Evolutionary conservation across 2,888 invertebrate genomes (phyloP).

Genomic region (Julus scandinavius): DNA sequence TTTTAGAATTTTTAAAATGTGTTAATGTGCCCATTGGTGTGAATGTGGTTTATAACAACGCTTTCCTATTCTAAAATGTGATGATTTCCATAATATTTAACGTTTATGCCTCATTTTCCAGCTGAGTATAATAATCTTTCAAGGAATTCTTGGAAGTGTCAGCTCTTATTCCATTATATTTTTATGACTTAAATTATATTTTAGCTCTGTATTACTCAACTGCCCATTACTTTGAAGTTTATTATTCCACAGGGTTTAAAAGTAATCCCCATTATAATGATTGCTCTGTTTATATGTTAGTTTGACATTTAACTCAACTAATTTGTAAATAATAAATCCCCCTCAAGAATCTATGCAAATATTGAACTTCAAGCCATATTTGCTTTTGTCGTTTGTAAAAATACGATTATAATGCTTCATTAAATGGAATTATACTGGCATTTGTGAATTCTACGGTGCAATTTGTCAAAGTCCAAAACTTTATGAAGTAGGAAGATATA

Average conservation of each 20-base stretch:
- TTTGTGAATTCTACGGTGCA: not conserved
- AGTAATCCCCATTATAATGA: not conserved
- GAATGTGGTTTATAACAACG: too few relatives aligned
- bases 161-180: too few relatives aligned
- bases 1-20: too few relatives aligned
- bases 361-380: not conserved
- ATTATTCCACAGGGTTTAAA: not conserved
- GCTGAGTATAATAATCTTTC: too few relatives aligned
- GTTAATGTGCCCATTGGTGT: too few relatives aligned
- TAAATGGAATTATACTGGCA: not conserved
- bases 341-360: not conserved
- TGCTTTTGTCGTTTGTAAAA: not conserved
- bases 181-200: not conserved
- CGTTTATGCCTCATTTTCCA: too few relatives aligned
- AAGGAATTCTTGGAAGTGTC: too few relatives aligned
- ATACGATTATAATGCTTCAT: not conserved
- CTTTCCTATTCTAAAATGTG: too few relatives aligned
- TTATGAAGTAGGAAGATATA: too few relatives aligned
- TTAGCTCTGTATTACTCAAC: conserved; percentile 33
- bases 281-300: not conserved
- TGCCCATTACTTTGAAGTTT: not conserved
- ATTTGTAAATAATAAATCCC: not conserved
- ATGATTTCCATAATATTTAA: too few relatives aligned
- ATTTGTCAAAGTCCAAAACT: not conserved
- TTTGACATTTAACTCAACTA: not conserved